Percentiles rank a stretch among this genome's conserved stretches.
Conservation (phyloP, 2,113 vertebrate genomes). For the Hyla sarda region DNA sequence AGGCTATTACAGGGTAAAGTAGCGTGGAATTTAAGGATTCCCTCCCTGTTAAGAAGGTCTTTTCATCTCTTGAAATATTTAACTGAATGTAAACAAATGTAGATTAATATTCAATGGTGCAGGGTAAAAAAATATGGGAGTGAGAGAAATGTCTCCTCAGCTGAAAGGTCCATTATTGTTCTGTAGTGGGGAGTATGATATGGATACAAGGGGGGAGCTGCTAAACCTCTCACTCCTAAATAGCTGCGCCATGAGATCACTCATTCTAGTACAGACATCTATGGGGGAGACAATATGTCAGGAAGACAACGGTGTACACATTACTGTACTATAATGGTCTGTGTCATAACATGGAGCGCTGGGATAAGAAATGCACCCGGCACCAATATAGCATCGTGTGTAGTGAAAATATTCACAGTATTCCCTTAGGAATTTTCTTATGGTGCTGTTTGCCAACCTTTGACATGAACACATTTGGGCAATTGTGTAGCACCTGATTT, state of each 20-base stretch:
- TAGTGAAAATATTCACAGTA: too few species aligned
- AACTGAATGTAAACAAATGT: neutral
- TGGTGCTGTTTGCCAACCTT: too few species aligned
- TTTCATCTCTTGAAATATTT: neutral
- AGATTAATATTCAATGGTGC: neutral
- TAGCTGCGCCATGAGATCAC: constrained; percentile 6
- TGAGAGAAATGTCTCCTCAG: neutral
- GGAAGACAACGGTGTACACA: too few species aligned
- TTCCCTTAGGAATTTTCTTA: too few species aligned
- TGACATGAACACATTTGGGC: too few species aligned
- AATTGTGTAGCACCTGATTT: too few species aligned
- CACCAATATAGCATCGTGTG: too few species aligned
- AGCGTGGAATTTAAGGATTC: neutral
- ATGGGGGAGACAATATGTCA: too few species aligned
- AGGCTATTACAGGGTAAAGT: too few species aligned
- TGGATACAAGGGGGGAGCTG: neutral
- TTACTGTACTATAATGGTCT: too few species aligned
- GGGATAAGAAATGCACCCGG: neutral
- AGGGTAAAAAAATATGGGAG: neutral
- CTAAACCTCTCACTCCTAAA: neutral
- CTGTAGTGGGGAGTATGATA: constrained; percentile 6
- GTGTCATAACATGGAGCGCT: neutral
- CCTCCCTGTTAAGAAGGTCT: neutral
- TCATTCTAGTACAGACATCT: neutral
- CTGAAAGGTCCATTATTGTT: constrained; percentile 4